These are phyloP conservation scores for Nycticorax nycticorax DNA, from an alignment of 2,113 vertebrate genomes.

Conservation along the genomic window DNA sequence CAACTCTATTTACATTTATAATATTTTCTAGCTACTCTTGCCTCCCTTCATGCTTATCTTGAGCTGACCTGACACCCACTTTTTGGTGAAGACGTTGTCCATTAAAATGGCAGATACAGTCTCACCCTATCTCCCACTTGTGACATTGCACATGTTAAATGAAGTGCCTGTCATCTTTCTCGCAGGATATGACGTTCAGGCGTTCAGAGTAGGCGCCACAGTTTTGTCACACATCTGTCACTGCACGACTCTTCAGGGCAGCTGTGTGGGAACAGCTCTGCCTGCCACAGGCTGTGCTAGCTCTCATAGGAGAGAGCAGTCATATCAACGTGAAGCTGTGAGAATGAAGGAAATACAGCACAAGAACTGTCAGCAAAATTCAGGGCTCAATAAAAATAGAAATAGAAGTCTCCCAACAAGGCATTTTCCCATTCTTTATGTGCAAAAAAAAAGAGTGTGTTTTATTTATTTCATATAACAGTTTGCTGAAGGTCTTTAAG, in stretches of 20 bases:
- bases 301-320: not conserved
- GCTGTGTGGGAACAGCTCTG: not conserved
- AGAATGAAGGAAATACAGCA: not conserved
- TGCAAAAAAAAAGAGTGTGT: not conserved
- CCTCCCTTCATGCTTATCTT: not conserved
- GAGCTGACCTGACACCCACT: not conserved
- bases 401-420: not conserved
- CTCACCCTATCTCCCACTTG: not conserved
- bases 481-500: not conserved
- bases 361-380: not conserved
- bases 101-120: not conserved
- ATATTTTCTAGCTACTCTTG: not conserved
- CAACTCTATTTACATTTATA: not conserved
- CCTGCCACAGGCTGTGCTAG: not conserved
- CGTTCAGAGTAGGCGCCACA: not conserved
- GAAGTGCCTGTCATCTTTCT: not conserved
- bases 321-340: not conserved
- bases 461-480: not conserved
- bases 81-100: not conserved
- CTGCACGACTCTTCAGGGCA: not conserved
- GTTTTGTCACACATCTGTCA: not conserved
- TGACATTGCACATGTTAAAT: not conserved
- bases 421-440: not conserved
- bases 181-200: accelerated
- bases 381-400: not conserved